phyloP scores from a whole-genome alignment of 2,888 invertebrate genomes.

The Lasioglossum leucozonium region DNA sequence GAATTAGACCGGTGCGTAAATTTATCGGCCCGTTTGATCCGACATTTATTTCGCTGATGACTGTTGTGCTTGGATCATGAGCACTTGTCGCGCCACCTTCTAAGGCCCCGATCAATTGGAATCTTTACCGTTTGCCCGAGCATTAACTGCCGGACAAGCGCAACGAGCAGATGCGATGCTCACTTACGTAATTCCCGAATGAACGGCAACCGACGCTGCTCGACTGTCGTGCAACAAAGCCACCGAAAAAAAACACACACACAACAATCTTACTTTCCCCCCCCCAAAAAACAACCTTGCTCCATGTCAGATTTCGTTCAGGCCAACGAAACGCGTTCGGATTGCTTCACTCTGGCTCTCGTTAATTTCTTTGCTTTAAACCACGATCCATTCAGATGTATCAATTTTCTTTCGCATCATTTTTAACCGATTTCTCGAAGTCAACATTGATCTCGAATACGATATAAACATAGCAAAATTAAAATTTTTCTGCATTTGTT shows the following conservation, averaged over 20 bases:
- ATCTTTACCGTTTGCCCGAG: constrained; percentile 61
- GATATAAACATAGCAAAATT: neutral
- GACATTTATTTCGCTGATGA: constrained; percentile 38
- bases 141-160: constrained; percentile 65
- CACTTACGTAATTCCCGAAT: constrained; percentile 68
- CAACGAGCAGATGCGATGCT: constrained; percentile 57
- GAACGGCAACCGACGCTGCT: constrained; percentile 21
- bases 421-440: too few relatives aligned
- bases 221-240: constrained; percentile 9
- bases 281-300: neutral
- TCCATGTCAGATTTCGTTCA: neutral
- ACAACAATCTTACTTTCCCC: constrained; percentile 35
- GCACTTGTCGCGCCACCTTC: constrained; percentile 52
- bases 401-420: neutral
- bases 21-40: constrained; percentile 59
- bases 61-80: constrained; percentile 25
- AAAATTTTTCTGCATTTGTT: too few relatives aligned
- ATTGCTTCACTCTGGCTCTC: neutral
- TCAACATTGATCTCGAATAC: neutral
- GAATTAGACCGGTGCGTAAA: constrained; percentile 20
- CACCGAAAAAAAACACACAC: neutral
- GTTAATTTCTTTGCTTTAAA: neutral
- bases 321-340: neutral
- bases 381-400: too few relatives aligned
- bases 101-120: constrained; percentile 64